Conservation (phyloP, 2,113 vertebrate genomes). For the Podocnemis expansa region DNA sequence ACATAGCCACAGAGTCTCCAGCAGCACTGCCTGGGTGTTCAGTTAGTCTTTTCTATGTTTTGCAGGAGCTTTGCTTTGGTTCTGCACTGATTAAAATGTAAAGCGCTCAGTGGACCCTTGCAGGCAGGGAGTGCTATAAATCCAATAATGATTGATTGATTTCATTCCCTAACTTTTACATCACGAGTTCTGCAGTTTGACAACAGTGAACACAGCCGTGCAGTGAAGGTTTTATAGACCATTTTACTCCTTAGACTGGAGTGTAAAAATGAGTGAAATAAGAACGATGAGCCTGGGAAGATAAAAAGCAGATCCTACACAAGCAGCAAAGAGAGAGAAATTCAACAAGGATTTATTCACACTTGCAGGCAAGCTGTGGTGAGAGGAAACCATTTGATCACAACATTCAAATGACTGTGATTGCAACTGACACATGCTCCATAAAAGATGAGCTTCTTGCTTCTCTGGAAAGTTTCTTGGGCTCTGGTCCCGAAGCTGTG, state of each 20-base stretch:
- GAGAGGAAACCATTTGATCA: not conserved
- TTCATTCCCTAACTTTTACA: slow-evolving; percentile 8
- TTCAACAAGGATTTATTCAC: not conserved
- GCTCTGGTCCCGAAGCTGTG: not conserved
- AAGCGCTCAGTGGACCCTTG: not conserved
- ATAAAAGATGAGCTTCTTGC: not conserved
- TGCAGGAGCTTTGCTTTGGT: not conserved
- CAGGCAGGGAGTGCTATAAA: not conserved
- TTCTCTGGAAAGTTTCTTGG: not conserved
- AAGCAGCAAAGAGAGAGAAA: rapidly evolving
- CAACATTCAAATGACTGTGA: not conserved
- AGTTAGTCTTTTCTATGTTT: not conserved
- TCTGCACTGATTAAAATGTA: not conserved
- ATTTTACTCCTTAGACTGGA: not conserved
- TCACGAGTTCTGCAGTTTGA: rapidly evolving
- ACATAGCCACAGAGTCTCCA: not conserved
- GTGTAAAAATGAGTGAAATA: not conserved
- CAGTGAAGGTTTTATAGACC: not conserved
- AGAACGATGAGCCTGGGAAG: not conserved
- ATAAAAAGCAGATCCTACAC: not conserved
- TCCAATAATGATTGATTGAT: not conserved
- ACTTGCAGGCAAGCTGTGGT: not conserved
- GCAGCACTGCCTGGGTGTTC: not conserved
- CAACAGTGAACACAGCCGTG: not conserved
- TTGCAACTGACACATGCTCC: not conserved